Evolutionary conservation across 2,888 invertebrate genomes (phyloP).

Genomic region (Ischnura elegans): DNA sequence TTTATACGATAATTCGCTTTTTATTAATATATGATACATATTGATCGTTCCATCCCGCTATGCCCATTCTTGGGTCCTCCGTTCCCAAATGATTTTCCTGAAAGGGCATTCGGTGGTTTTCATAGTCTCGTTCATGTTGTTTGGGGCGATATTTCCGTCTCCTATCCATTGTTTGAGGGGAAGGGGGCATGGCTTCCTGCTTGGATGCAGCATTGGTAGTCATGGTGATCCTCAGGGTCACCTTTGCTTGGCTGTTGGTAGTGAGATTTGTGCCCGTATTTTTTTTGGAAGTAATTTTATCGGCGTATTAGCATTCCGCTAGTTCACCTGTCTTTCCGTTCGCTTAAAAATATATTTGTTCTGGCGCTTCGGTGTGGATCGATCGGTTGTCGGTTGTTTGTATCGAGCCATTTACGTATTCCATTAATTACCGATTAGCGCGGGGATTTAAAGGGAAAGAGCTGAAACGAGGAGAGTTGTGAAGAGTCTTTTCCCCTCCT

Average conservation of each 20-base stretch:
- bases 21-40: no score
- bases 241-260: not conserved
- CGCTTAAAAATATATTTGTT: not conserved
- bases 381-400: not conserved
- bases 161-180: not conserved
- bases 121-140: no score
- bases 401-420: not conserved
- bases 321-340: not conserved
- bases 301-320: not conserved
- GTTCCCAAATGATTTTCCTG: not conserved
- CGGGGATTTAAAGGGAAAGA: constrained; percentile 15
- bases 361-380: not conserved
- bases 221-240: not conserved
- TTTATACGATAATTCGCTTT: no score
- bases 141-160: not conserved
- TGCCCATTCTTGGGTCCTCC: no score
- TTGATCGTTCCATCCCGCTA: no score
- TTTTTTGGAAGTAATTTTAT: not conserved
- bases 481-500: not conserved
- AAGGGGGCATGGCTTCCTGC: not conserved
- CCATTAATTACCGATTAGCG: constrained; percentile 21
- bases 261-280: not conserved
- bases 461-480: not conserved
- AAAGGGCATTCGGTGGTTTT: not conserved
- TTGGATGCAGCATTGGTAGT: not conserved